Evolutionary conservation across 2,888 invertebrate species (phyloP).

Genomic region (Heliconius ethilla): DNA sequence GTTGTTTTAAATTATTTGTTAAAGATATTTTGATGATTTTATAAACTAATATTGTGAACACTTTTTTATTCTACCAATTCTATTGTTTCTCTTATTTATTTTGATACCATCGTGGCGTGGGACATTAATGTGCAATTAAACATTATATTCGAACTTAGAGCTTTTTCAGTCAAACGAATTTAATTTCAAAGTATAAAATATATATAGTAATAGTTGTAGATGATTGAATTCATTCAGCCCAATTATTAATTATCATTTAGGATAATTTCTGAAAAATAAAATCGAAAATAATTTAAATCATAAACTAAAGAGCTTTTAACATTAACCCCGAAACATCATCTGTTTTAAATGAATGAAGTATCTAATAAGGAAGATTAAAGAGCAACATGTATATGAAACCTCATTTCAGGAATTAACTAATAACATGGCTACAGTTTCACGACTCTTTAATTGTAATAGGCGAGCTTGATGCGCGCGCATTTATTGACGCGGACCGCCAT

Average conservation of each 20-base stretch:
- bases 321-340: background rate
- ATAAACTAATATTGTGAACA: too few species aligned
- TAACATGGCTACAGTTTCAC: conserved; percentile 31
- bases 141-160: too few species aligned
- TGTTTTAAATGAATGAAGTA: conserved; percentile 19
- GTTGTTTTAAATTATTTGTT: too few species aligned
- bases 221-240: background rate
- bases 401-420: conserved; percentile 28
- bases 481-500: conserved; percentile 47
- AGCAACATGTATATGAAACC: conserved; percentile 24
- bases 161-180: too few species aligned
- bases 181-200: too few species aligned
- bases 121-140: too few species aligned
- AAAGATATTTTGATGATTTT: too few species aligned
- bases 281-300: background rate
- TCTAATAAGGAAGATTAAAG: conserved; percentile 20
- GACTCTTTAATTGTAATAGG: conserved; percentile 36
- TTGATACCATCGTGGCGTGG: too few species aligned
- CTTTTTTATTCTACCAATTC: too few species aligned
- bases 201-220: background rate
- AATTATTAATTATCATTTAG: background rate
- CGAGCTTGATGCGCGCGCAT: conserved; percentile 47
- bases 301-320: background rate
- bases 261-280: background rate
- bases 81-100: too few species aligned